Percentiles rank a stretch among this genome's conserved stretches.
Conservation (phyloP, 2,888 invertebrate genomes). For the Tachystola acroxantha region DNA sequence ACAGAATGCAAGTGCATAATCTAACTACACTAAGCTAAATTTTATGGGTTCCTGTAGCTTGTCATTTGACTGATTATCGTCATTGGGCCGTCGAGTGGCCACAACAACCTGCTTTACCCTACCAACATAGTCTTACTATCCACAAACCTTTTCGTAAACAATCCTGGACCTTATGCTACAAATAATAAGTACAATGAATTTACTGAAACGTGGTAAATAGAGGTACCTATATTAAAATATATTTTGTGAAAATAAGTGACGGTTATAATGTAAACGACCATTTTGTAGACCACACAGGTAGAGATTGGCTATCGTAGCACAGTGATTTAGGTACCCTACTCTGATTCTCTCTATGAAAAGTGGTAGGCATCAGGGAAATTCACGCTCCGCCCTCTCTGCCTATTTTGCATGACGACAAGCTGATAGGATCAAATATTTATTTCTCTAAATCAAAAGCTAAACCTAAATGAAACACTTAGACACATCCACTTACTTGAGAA, state of each 20-base stretch:
- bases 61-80: constrained; percentile 40
- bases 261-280: constrained; percentile 19
- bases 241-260: constrained; percentile 22
- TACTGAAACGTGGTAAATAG: too few species aligned
- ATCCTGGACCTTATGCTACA: constrained; percentile 12
- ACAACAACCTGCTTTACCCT: constrained; percentile 18
- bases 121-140: constrained; percentile 3
- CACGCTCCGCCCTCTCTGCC: too few species aligned
- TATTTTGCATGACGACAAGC: too few species aligned
- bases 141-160: not conserved
- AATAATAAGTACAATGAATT: constrained; percentile 9
- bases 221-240: constrained; percentile 7
- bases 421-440: too few species aligned
- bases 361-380: too few species aligned
- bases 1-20: constrained; percentile 14
- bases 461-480: too few species aligned
- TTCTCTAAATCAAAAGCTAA: too few species aligned
- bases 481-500: too few species aligned
- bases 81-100: constrained; percentile 16
- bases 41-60: constrained; percentile 31
- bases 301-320: constrained; percentile 6
- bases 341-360: too few species aligned
- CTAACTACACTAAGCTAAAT: constrained; percentile 20
- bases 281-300: constrained; percentile 26
- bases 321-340: too few species aligned